These are phyloP conservation scores for Bucco capensis DNA, from an alignment of 2,113 vertebrate genomes.

Conservation along the genomic window DNA sequence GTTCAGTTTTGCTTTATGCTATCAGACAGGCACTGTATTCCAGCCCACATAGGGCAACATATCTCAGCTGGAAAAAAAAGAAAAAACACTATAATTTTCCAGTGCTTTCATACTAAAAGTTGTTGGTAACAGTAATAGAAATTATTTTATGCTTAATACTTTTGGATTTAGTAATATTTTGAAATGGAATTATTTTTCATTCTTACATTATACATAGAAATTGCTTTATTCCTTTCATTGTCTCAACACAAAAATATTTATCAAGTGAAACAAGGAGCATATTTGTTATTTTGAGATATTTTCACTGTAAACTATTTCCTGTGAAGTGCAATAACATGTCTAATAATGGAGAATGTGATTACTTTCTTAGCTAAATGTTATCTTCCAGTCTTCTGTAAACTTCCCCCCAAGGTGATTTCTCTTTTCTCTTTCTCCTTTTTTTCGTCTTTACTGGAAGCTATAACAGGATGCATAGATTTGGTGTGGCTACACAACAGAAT, in stretches of 20 bases:
- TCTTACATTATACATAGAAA: neutral
- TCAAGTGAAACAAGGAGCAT: neutral
- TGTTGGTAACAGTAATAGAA: conserved; percentile 13
- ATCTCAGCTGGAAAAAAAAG: neutral
- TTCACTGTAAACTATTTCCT: conserved; percentile 1
- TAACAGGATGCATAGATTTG: neutral
- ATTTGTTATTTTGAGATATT: conserved; percentile 13
- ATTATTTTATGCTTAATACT: conserved; percentile 8
- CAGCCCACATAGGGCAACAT: neutral
- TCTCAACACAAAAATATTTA: neutral
- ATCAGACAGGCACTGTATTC: neutral
- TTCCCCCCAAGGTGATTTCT: neutral
- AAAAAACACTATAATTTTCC: neutral
- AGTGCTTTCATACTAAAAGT: neutral
- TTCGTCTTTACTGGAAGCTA: neutral
- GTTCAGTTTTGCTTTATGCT: conserved; percentile 13
- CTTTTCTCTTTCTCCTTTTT: neutral
- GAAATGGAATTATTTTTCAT: conserved; percentile 12
- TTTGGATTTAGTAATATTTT: conserved; percentile 8
- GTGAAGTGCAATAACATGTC: neutral
- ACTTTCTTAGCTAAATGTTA: conserved; percentile 14
- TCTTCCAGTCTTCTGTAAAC: neutral
- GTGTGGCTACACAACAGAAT: neutral
- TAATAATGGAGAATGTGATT: neutral
- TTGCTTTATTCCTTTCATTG: conserved; percentile 6